These are phyloP conservation scores for Nixonia krombeini DNA, from an alignment of 1,140 invertebrate species.

Conservation along the genomic window DNA sequence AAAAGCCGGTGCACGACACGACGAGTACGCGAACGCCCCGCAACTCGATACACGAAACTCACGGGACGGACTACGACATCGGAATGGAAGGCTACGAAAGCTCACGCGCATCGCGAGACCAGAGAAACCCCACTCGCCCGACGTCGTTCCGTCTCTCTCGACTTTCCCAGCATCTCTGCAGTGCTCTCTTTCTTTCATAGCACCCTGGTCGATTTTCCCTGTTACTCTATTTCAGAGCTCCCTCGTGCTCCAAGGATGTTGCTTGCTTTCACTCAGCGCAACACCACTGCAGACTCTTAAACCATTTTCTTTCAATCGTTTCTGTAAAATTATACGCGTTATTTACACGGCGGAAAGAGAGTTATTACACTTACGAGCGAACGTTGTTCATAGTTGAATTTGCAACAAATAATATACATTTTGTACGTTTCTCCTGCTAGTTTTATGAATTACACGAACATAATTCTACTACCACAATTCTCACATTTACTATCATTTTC, in stretches of 20 bases:
- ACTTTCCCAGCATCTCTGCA: not conserved
- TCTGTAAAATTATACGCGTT: too few species aligned
- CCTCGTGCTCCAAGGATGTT: not conserved
- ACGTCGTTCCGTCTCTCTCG: slow-evolving; percentile 2
- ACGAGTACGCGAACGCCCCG: slow-evolving; percentile 35
- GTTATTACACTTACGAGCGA: too few species aligned
- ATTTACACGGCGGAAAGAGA: too few species aligned
- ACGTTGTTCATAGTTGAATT: too few species aligned
- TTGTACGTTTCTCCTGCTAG: too few species aligned
- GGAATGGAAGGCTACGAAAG: slow-evolving; percentile 44
- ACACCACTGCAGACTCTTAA: too few species aligned
- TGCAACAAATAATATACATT: too few species aligned
- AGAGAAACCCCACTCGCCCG: slow-evolving; percentile 50
- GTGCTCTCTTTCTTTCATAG: slow-evolving; percentile 8
- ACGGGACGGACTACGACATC: slow-evolving; percentile 59
- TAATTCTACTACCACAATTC: too few species aligned
- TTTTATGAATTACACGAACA: too few species aligned
- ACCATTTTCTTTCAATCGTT: too few species aligned
- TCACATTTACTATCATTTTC: too few species aligned
- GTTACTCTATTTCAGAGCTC: slow-evolving; percentile 35
- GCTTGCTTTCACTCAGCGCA: not conserved
- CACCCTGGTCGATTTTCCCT: slow-evolving; percentile 57
- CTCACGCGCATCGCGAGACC: slow-evolving; percentile 49
- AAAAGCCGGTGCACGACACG: slow-evolving; percentile 7
- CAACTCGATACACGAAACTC: slow-evolving; percentile 57